Percentiles rank a stretch among this genome's conserved stretches.
Evolutionary conservation across 2,113 vertebrate genomes (phyloP).

Genomic region (Xiphophorus hellerii): DNA sequence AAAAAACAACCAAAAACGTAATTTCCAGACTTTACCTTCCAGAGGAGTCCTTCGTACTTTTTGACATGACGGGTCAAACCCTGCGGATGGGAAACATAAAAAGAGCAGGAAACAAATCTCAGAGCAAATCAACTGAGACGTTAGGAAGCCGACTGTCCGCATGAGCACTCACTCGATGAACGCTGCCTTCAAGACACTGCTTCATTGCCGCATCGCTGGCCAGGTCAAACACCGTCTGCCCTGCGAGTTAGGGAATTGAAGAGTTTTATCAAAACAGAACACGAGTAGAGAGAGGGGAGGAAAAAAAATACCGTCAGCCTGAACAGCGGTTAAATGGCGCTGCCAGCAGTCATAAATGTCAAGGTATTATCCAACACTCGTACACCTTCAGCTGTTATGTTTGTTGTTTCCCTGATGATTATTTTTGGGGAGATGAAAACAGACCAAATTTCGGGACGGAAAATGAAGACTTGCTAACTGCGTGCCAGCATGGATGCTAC

Average conservation of each 20-base stretch:
- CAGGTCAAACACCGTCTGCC: slow-evolving; percentile 90
- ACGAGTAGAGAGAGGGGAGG: neutral
- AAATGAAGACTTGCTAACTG: neutral
- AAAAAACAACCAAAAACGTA: neutral
- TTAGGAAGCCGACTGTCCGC: neutral
- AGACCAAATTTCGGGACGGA: neutral
- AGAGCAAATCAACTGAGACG: neutral
- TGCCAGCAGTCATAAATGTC: neutral
- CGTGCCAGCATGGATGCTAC: neutral
- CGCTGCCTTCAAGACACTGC: slow-evolving; percentile 83
- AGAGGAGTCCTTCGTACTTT: slow-evolving; percentile 88
- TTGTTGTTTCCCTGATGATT: neutral
- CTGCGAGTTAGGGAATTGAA: slow-evolving; percentile 66
- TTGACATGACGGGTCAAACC: slow-evolving; percentile 80
- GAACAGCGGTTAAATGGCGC: neutral
- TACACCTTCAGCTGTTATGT: neutral
- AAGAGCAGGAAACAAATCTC: neutral
- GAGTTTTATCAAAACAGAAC: neutral
- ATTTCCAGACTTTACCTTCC: slow-evolving; percentile 83
- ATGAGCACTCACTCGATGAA: slow-evolving; percentile 81
- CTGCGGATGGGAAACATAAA: slow-evolving; percentile 66
- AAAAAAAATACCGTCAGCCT: neutral
- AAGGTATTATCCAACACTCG: neutral
- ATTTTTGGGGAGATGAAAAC: neutral
- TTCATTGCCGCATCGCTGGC: slow-evolving; percentile 89